Percentiles rank a stretch among this genome's conserved stretches.
Evolutionary conservation across 2,113 vertebrate species (phyloP).

Genomic region (Poeciliopsis prolifica): DNA sequence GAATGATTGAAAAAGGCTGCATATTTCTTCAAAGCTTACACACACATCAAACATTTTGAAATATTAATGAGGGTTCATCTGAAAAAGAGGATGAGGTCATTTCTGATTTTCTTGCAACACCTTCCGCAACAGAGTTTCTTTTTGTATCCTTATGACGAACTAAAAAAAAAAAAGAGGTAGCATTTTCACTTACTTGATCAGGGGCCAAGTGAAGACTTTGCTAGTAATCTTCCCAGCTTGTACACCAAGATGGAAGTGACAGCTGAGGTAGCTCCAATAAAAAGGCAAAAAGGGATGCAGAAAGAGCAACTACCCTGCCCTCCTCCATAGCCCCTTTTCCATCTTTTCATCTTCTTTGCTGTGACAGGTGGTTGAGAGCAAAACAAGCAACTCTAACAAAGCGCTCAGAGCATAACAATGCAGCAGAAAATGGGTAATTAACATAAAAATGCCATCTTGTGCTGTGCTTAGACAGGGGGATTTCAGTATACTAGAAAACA

Average conservation of each 20-base stretch:
- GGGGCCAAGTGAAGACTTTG: conserved; percentile 26
- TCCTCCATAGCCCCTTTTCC: conserved; percentile 28
- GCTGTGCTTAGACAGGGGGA: conserved; percentile 26
- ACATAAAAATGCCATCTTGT: conserved; percentile 58
- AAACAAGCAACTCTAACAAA: conserved; percentile 59
- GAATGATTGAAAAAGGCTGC: conserved; percentile 43
- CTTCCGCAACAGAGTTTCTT: conserved; percentile 4
- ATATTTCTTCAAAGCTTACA: conserved; percentile 57
- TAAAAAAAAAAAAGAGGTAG: background rate
- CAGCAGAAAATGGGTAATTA: conserved; percentile 63
- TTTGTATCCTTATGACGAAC: conserved; percentile 2
- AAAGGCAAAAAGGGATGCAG: conserved; percentile 35
- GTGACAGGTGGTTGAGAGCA: conserved; percentile 57
- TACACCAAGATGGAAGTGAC: conserved; percentile 29
- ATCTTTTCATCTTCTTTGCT: conserved; percentile 39
- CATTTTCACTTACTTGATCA: conserved; percentile 18
- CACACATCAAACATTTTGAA: conserved; percentile 63
- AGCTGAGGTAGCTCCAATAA: conserved; percentile 29
- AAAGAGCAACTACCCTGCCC: conserved; percentile 17
- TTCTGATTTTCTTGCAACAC: conserved; percentile 49
- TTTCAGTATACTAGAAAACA: conserved; percentile 24
- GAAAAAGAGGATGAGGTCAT: conserved; percentile 50
- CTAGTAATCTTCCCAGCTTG: conserved; percentile 37
- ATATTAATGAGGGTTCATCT: conserved; percentile 67
- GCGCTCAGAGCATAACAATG: conserved; percentile 59